phyloP scores from a whole-genome alignment of 2,797 vertebrate genomes.

The Tiaroga cobitis region DNA sequence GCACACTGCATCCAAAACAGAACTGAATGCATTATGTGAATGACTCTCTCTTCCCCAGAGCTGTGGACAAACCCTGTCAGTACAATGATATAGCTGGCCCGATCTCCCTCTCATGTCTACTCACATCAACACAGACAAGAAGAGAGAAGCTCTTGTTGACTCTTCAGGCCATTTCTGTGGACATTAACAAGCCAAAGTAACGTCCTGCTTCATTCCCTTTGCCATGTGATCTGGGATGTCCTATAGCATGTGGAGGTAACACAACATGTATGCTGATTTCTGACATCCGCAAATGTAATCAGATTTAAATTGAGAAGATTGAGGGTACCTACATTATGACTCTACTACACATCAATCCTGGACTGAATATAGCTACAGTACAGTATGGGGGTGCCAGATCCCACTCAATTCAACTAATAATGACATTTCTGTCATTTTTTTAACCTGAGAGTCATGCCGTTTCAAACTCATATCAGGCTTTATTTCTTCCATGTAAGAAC shows the following conservation, averaged over 20 bases:
- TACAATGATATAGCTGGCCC: conserved; percentile 45
- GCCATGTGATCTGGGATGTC: conserved; percentile 11
- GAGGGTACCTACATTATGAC: neutral
- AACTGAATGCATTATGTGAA: conserved; percentile 25
- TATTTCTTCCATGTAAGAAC: neutral
- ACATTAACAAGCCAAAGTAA: conserved; percentile 22
- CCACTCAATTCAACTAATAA: neutral
- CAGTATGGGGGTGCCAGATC: neutral
- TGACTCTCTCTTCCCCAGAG: conserved; percentile 18
- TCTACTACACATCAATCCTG: neutral
- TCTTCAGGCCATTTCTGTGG: conserved; percentile 38
- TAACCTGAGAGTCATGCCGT: neutral
- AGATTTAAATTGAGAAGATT: neutral
- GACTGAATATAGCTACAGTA: neutral
- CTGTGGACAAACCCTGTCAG: conserved; percentile 35
- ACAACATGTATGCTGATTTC: neutral
- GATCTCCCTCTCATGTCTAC: conserved; percentile 36
- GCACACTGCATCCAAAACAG: neutral
- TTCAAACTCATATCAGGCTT: neutral
- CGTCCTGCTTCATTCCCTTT: conserved; percentile 5
- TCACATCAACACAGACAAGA: conserved; percentile 24
- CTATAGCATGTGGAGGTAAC: neutral
- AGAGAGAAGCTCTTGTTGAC: conserved; percentile 32
- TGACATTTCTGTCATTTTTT: neutral
- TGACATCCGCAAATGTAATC: neutral